Evolutionary conservation across 2,888 invertebrate species (phyloP), one percentile per base, ranked within the genome.

Genomic region (Alcis repandata): DNA sequence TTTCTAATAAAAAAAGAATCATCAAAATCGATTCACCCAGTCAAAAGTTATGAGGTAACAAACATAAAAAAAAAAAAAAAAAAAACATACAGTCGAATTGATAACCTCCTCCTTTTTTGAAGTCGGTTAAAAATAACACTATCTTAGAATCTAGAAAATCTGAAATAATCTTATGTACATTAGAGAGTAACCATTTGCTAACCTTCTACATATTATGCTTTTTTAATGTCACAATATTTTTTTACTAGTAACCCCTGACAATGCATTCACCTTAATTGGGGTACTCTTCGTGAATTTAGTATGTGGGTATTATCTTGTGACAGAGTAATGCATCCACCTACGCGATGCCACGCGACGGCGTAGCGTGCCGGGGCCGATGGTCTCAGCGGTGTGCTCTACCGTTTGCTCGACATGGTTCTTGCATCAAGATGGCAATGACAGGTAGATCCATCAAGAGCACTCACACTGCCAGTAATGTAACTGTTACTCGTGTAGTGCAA

Each of bases 381-480:
- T 76, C 79, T 77, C 81, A 46, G 63, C 52, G 76, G 80, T 68
- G 67, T 78, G 68, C 70, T 80, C 51, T 70, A 70, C 73, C 76
- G 68, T 72, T 70, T 67, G 63, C 69, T 67, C 64, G 69, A 82
- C 80, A 82, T 67, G 76, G 63, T 75, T 79, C 70, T 63, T 74
- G 71, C 80, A 79, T 82, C 74, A 77, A 59, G 38, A 27, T 51
- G 52, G 59, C 56, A 69, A 69, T 67, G 71, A 66, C 57, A 54
- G 43, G 41, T 27, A 32, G 38, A 43, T 41, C 27, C 9, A 17
- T 45, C n/a, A 19, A 19, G 19, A 17, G 19, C 13, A 15, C 40
- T 41, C 54, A 61, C 54, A 48, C 19, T 13, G 13, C 10, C 36
- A 52, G 3, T 15, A 19, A 15, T 43, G 9, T 15, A 19, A 15